phyloP scores from a whole-genome alignment of 1,140 invertebrate genomes.

The Pseudomyrmex dendroicus region DNA sequence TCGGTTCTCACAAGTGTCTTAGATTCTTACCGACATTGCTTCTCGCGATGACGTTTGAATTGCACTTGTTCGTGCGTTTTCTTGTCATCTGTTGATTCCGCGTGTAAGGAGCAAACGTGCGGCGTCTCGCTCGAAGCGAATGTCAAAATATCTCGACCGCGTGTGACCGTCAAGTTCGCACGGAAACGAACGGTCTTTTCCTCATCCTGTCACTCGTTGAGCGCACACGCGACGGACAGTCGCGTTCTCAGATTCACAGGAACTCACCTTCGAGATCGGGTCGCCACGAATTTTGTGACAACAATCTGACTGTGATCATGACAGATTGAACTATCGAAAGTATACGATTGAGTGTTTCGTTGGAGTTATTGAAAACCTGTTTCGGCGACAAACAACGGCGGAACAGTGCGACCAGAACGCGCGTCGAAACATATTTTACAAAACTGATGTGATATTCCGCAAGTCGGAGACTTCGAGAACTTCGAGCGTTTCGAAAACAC shows the following conservation, averaged over 20 bases:
- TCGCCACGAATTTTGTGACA: background rate
- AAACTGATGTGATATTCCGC: background rate
- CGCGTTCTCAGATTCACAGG: background rate
- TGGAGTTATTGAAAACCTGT: too few species aligned
- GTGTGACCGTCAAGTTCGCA: slow-evolving; percentile 9
- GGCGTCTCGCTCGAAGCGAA: background rate
- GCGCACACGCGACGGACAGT: slow-evolving; percentile 3
- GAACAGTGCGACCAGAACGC: background rate
- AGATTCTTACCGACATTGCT: background rate
- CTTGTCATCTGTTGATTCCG: background rate
- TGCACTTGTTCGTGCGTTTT: background rate
- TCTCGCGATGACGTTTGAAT: too few species aligned
- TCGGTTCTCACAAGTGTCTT: slow-evolving; percentile 22
- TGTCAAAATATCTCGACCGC: background rate
- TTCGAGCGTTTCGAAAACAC: slow-evolving; percentile 16
- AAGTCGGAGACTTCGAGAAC: too few species aligned
- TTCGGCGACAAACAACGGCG: background rate
- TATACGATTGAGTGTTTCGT: too few species aligned
- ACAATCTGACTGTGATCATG: background rate
- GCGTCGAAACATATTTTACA: background rate
- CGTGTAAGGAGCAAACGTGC: background rate
- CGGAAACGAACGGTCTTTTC: background rate
- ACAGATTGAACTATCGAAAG: too few species aligned
- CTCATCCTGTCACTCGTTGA: background rate
- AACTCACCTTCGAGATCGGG: background rate